Evolutionary conservation across 2,113 vertebrate genomes (phyloP).

Genomic region (Sardina pilchardus): DNA sequence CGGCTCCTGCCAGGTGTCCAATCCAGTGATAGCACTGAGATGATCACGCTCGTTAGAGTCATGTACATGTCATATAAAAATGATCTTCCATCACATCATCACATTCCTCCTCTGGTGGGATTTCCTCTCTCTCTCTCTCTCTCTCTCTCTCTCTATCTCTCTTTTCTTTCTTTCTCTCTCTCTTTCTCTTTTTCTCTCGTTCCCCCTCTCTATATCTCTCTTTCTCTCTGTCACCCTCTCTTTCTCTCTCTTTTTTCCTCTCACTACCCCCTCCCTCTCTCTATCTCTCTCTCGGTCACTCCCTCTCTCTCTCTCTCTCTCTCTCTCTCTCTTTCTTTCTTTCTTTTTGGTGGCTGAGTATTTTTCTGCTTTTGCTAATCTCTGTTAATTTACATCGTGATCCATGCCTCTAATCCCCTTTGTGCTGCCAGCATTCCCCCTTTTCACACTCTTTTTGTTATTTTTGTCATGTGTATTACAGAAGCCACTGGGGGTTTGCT

Average conservation of each 20-base stretch:
- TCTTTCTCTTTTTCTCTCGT: not conserved
- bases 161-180: slow-evolving; percentile 16
- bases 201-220: no score
- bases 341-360: not conserved
- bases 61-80: slow-evolving; percentile 40
- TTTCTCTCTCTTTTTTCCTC: not conserved
- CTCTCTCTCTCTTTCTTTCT: slow-evolving; percentile 14
- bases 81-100: slow-evolving; percentile 36
- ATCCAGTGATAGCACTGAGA: slow-evolving; percentile 38
- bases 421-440: not conserved
- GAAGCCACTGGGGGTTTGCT: slow-evolving; percentile 23
- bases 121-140: not conserved
- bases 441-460: slow-evolving; percentile 9
- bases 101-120: slow-evolving; percentile 2
- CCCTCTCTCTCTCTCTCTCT: not conserved
- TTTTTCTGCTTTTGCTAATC: slow-evolving; percentile 27
- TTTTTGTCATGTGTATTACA: slow-evolving; percentile 21
- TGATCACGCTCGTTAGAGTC: slow-evolving; percentile 46
- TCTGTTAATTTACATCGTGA: slow-evolving; percentile 19
- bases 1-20: slow-evolving; percentile 61
- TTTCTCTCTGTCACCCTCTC: slow-evolving; percentile 15
- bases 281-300: not conserved
- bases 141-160: not conserved
- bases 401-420: not conserved
- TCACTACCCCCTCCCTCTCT: no score